Evolutionary conservation across 2,797 vertebrate genomes (phyloP).

Genomic region (Xerus rutilus): DNA sequence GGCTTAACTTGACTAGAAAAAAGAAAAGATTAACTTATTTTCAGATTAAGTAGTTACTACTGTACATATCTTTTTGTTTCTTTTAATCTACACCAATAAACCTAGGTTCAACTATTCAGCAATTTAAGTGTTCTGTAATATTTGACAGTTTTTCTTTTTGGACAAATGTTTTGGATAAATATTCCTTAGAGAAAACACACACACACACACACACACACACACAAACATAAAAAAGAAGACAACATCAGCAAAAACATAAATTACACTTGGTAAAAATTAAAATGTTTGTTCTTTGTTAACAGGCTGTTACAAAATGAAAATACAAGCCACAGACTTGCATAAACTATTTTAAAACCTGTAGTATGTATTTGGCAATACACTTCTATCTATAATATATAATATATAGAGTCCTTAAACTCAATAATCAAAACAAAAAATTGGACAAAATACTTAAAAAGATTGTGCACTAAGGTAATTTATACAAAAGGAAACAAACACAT

Average conservation of each 20-base stretch:
- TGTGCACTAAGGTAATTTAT: neutral
- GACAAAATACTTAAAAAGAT: neutral
- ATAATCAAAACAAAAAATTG: neutral
- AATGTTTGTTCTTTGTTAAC: neutral
- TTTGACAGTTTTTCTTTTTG: neutral
- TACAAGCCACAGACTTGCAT: neutral
- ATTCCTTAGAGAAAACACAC: neutral
- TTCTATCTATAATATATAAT: neutral
- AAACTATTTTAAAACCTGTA: neutral
- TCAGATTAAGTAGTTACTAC: neutral
- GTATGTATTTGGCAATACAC: neutral
- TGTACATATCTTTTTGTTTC: neutral
- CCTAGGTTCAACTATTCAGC: neutral
- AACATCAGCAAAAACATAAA: neutral
- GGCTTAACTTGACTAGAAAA: neutral
- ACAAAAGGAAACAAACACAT: neutral
- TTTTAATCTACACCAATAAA: neutral
- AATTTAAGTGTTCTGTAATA: neutral
- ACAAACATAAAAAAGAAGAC: neutral
- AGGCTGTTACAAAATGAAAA: neutral
- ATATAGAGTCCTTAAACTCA: neutral
- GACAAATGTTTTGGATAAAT: neutral
- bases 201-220: too few relatives aligned
- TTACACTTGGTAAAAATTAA: neutral
- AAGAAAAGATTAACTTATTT: slow-evolving; percentile 9